Base-by-base conservation (phyloP, 37 sponge, comb jelly and placozoan genomes). In the Petrosia ficiformis region DNA sequence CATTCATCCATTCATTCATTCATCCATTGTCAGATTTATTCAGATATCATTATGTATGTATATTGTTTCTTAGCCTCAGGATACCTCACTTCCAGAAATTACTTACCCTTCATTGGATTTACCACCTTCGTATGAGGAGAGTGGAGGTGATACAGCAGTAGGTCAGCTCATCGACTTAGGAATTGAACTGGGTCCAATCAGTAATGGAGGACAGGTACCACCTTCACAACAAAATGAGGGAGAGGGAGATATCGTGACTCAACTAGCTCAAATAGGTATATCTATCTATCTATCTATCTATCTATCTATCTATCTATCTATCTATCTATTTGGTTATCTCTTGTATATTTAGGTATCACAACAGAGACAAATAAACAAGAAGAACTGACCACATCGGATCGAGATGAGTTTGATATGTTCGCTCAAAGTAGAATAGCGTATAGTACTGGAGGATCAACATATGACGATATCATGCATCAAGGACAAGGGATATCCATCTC, bases 361-460 rank as follows among this genome's bases (percentile, higher is more conserved):
- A n/a, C n/a, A n/a, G 10, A 48, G 54, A 48, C 54, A 48, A 48
- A 10, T 19, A 19, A 16, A 16, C 54, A 19, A 16, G 14, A 48
- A 19, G 54, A 16, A 10, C 44, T 73, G 11, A 22, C 26, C 2
- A 57, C 82, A 28, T 24, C 60, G 19, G 39, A 21, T 43, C 43
- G 24, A 29, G 92, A 92, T 43, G 98, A 97, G 76, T 97, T 97
- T 90, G 98, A 97, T 70, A 97, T 97, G 77, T 94, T 97, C 70
- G 94, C 98, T 3, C 82, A 94, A 78, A 95, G 92, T 44, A 70
- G 96, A 77, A 77, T 76, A 35, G 80, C 85, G 0, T 90, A 79
- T 41, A 72, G 71, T 34, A 67, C 38, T 66, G 63, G 78, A 31
- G 79, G 90, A 2, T 90, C 86, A 22, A 80, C 85, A 38, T 83